phyloP scores from a whole-genome alignment of 2,888 invertebrate species.

The Patella depressa region DNA sequence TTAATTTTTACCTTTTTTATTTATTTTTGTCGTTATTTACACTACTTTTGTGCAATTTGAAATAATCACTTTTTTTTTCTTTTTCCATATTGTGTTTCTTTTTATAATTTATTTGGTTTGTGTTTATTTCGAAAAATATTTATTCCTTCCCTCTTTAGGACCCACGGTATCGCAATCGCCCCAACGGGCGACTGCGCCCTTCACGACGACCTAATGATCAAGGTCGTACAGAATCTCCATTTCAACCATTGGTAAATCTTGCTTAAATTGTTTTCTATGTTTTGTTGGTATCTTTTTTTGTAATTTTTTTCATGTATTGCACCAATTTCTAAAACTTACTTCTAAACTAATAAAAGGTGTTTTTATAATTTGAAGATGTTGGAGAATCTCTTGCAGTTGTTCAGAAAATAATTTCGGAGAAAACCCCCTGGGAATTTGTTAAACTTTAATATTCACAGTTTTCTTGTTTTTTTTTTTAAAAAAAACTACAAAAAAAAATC shows the following conservation, averaged over 20 bases:
- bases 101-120: conserved; percentile 4
- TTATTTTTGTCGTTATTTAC: not conserved
- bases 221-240: not conserved
- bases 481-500: too few species aligned
- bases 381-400: too few species aligned
- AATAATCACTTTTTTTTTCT: not conserved
- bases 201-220: not conserved
- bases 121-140: not conserved
- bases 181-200: not conserved
- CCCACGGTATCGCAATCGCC: not conserved
- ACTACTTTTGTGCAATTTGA: not conserved
- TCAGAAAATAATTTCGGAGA: too few species aligned
- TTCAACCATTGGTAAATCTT: not conserved
- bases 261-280: not conserved
- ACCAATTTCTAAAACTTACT: too few species aligned
- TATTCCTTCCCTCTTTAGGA: not conserved
- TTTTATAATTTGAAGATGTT: too few species aligned
- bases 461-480: too few species aligned
- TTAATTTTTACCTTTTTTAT: not conserved
- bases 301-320: not conserved
- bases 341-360: too few species aligned
- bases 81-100: not conserved
- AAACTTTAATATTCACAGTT: too few species aligned
- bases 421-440: too few species aligned
- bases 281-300: conserved; percentile 1